These are phyloP conservation scores for Zaprionus vittiger DNA, from an alignment of 1,140 invertebrate species.

Conservation along the genomic window DNA sequence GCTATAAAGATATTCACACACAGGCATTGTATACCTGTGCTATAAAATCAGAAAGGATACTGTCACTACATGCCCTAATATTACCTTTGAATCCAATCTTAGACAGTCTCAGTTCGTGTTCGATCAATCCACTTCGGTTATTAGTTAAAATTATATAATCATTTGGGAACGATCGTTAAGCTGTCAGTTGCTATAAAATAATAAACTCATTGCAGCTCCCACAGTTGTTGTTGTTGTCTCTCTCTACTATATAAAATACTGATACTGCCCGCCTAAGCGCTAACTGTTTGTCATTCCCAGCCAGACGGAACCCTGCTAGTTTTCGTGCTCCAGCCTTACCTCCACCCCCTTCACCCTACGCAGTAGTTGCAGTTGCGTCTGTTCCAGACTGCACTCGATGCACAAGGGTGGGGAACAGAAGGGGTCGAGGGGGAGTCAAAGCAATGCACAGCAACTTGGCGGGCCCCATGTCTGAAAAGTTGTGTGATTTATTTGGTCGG, in stretches of 20 bases:
- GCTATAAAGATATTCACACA: too few species aligned
- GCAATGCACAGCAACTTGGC: conserved; percentile 39
- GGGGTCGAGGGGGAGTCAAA: background rate
- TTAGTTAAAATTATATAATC: conserved; percentile 1
- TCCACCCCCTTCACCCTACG: background rate
- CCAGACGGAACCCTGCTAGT: background rate
- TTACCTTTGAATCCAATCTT: too few species aligned
- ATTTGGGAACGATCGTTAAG: background rate
- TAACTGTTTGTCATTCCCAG: conserved; percentile 8
- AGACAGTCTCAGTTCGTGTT: background rate
- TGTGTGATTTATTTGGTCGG: conserved; percentile 79
- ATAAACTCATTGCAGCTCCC: background rate
- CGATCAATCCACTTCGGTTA: background rate
- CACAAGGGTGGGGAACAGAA: background rate
- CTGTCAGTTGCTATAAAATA: conserved; percentile 9
- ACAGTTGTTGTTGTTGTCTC: background rate
- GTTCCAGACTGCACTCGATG: conserved; percentile 9
- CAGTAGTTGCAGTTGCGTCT: conserved; percentile 10
- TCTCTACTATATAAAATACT: background rate
- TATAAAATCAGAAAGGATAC: background rate
- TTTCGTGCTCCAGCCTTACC: background rate
- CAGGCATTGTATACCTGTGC: background rate
- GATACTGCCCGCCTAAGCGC: conserved; percentile 1
- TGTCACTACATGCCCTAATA: background rate
- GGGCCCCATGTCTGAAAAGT: conserved; percentile 71